phyloP scores from a whole-genome alignment of 2,888 invertebrate genomes.

The Philereme vetulata region DNA sequence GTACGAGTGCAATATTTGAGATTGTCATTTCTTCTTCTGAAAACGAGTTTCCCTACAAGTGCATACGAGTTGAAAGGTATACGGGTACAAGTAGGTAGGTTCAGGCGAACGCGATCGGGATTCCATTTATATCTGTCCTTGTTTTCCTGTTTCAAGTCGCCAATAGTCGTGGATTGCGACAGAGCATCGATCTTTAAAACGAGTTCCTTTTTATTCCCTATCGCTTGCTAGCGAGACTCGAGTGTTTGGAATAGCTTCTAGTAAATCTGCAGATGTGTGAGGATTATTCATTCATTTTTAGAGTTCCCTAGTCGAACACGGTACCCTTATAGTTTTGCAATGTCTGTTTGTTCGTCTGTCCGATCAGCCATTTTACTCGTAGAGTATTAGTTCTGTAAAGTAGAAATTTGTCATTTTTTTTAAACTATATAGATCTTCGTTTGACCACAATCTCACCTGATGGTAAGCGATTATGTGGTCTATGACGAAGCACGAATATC shows the following conservation, averaged over 20 bases:
- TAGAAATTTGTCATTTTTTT: no score
- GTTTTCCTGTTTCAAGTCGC: constrained; percentile 66
- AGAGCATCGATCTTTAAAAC: constrained; percentile 41
- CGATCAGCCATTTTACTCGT: no score
- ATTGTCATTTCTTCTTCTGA: constrained; percentile 38
- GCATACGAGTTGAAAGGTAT: constrained; percentile 39
- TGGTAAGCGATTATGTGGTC: no score
- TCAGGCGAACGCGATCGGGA: constrained; percentile 53
- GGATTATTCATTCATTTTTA: no score
- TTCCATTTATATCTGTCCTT: constrained; percentile 67
- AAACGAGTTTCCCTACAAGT: constrained; percentile 40
- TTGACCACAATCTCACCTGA: no score
- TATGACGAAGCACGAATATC: no score
- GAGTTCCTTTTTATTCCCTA: constrained; percentile 23
- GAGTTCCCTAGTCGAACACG: no score
- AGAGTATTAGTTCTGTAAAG: no score
- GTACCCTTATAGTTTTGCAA: no score
- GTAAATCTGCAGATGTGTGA: no score
- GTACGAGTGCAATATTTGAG: constrained; percentile 39
- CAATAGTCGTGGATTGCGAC: constrained; percentile 37
- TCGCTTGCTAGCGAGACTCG: not conserved
- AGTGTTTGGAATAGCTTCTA: not conserved
- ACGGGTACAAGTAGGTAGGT: constrained; percentile 36
- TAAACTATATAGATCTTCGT: no score
- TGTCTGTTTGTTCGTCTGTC: no score